Percentiles rank a stretch among this genome's conserved stretches.
phyloP scores from a whole-genome alignment of 1,140 invertebrate species.

The Mamestra configurata region DNA sequence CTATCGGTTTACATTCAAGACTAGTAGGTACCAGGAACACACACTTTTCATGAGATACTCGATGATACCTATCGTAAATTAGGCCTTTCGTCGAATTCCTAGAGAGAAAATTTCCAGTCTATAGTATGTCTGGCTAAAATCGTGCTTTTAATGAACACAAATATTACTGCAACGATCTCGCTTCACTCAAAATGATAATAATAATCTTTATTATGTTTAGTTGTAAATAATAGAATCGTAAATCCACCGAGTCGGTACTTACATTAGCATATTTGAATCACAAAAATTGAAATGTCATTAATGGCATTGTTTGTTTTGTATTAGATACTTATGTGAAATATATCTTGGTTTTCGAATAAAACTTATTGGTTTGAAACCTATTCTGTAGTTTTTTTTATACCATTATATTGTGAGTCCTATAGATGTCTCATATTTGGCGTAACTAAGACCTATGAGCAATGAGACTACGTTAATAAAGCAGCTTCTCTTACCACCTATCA shows the following conservation, averaged over 20 bases:
- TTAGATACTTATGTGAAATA: conserved; percentile 19
- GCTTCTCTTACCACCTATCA: too few relatives aligned
- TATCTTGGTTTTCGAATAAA: conserved; percentile 45
- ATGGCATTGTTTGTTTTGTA: conserved; percentile 26
- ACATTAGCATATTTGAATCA: conserved; percentile 7
- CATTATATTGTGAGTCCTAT: too few relatives aligned
- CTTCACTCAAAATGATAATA: conserved; percentile 49
- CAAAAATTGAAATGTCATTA: neutral
- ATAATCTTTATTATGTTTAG: conserved; percentile 13
- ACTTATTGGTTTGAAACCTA: conserved; percentile 16
- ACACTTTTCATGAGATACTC: too few relatives aligned
- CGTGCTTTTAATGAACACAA: neutral
- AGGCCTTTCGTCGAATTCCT: too few relatives aligned
- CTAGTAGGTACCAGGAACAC: too few relatives aligned
- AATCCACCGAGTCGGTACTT: conserved; percentile 47
- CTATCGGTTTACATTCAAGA: too few relatives aligned
- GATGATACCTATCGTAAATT: too few relatives aligned
- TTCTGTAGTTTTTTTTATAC: neutral
- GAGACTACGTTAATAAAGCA: too few relatives aligned
- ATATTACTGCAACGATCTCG: conserved; percentile 53
- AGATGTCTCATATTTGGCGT: too few relatives aligned
- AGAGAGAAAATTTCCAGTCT: neutral
- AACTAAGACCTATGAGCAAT: too few relatives aligned
- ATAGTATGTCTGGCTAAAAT: neutral
- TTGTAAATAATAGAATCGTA: conserved; percentile 44